Evolutionary conservation across 2,888 invertebrate genomes (phyloP).

Genomic region (Clistopyga incitator): DNA sequence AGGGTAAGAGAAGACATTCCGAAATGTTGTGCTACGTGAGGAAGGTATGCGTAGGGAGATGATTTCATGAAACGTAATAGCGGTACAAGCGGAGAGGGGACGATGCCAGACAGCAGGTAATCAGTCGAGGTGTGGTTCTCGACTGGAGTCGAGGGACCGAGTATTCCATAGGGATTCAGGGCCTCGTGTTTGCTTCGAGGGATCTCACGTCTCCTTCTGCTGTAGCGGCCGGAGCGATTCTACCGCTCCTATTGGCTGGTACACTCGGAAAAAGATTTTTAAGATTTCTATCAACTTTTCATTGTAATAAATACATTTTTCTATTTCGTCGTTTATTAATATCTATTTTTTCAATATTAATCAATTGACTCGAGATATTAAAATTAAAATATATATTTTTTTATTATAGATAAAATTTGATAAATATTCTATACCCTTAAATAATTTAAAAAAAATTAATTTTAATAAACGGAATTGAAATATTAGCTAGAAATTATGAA

Average conservation of each 20-base stretch:
- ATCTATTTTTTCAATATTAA: too few relatives aligned
- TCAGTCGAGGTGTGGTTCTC: conserved; percentile 63
- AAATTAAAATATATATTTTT: too few relatives aligned
- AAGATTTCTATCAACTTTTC: too few relatives aligned
- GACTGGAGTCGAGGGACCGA: conserved; percentile 55
- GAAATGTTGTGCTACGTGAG: conserved; percentile 1
- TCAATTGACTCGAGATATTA: too few relatives aligned
- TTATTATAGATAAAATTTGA: too few relatives aligned
- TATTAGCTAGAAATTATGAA: too few relatives aligned
- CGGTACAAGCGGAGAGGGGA: conserved; percentile 12
- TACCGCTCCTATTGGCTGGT: background rate
- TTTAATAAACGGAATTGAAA: too few relatives aligned
- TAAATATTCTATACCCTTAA: too few relatives aligned
- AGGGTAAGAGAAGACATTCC: conserved; percentile 19
- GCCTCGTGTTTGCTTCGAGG: conserved; percentile 29
- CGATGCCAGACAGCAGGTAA: conserved; percentile 60
- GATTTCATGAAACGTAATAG: conserved; percentile 44
- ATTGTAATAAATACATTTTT: too few relatives aligned
- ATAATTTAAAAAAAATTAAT: too few relatives aligned
- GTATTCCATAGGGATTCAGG: conserved; percentile 55
- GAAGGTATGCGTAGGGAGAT: conserved; percentile 6
- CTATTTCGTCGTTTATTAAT: too few relatives aligned
- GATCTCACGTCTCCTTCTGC: conserved; percentile 42
- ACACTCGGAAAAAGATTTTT: too few relatives aligned
- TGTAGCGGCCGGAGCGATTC: background rate